Evolutionary conservation across 2,888 invertebrate species (phyloP).

Genomic region (Polymixis flavicincta): DNA sequence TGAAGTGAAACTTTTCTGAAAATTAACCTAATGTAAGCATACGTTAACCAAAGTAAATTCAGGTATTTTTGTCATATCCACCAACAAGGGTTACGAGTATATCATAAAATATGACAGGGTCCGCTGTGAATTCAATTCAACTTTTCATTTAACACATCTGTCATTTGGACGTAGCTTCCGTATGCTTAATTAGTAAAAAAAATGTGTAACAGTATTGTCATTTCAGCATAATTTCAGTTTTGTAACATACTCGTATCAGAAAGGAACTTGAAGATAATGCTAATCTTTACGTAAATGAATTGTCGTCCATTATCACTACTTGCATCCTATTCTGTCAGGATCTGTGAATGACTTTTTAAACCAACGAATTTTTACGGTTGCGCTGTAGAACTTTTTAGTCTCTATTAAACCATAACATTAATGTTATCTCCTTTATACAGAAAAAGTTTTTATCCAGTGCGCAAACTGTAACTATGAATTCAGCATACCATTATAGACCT

Average conservation of each 20-base stretch:
- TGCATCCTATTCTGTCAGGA: neutral
- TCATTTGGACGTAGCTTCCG: constrained; percentile 9
- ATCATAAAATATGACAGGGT: neutral
- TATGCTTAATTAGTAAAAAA: constrained; percentile 18
- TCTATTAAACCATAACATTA: neutral
- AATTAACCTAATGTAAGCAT: neutral
- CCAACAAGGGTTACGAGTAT: neutral
- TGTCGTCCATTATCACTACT: too few species aligned
- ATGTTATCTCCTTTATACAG: neutral
- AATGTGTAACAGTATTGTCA: neutral
- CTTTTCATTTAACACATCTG: constrained; percentile 5
- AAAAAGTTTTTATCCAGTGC: too few species aligned
- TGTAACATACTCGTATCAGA: neutral
- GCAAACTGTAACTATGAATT: too few species aligned
- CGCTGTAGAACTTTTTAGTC: neutral
- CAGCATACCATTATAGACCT: too few species aligned
- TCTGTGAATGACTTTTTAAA: neutral
- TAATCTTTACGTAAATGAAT: too few species aligned
- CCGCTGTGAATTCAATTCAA: constrained; percentile 6
- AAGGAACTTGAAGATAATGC: neutral
- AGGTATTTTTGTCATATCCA: neutral
- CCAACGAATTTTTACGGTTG: neutral
- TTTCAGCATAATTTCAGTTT: neutral
- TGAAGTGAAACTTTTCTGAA: neutral
- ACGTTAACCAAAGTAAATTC: neutral